Evolutionary conservation across 2,797 vertebrate species (phyloP), one percentile per base, ranked within the genome.

Genomic region (Falco biarmicus): DNA sequence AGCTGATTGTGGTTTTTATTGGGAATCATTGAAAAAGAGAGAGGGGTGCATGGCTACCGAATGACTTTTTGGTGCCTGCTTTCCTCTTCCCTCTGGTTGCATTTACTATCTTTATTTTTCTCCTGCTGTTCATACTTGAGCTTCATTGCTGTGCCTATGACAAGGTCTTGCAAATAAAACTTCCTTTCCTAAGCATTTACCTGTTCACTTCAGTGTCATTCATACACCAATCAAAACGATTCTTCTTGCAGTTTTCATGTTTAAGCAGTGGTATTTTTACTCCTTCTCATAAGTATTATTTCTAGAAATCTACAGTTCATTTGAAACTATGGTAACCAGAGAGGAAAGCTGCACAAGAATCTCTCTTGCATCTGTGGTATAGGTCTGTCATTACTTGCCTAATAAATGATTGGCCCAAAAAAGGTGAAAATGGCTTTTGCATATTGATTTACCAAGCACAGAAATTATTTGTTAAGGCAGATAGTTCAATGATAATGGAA

Each of bases 311-410:
- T 61, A 57, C 81, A 31, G 64, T 93, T 96, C 34, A 34, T 92
- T 92, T 92, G 96, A 95, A 96, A 78, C 93, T 95, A 94, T 95
- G 92, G 90, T 85, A 96, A 96, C 96, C 34, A 86, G 89, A 68
- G 83, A 10, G 65, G 60, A 93, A 86, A 66, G 76, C 78, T 94
- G 57, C 79, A 56, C 34, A 34, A 81, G 25, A 63, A 1, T 84
- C 45, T 94, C 22, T 66, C 28, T 79, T 66, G 41, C 21, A 80
- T 90, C 68, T 89, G 68, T 91, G 50, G 9, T 78, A 9, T 25
- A 59, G 41, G 61, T 91, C 61, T 92, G 13, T 77, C 3, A 2
- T 59, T 92, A 48, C 43, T 94, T 77, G 41, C 39, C 31, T 77
- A 21, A 77, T 83, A 83, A 94, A 79, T 0, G 16, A 0, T 32